These are phyloP conservation scores for Umimayanthus kanabou DNA, from an alignment of 92 coral and sea anemone species.

Conservation along the genomic window DNA sequence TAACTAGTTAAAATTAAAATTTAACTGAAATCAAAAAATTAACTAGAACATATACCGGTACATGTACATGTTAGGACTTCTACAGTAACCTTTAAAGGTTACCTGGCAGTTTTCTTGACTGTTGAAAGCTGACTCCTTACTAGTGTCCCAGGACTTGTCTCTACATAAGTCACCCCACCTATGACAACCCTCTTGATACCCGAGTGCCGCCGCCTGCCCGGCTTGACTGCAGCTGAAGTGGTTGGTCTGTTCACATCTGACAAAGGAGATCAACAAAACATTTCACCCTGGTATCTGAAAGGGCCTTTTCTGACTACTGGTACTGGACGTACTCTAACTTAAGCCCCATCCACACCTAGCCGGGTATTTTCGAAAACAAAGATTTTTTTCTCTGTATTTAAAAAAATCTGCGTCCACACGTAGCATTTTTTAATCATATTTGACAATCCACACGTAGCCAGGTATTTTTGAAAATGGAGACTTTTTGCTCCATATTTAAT, in stretches of 20 bases:
- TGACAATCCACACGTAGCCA: too few relatives aligned
- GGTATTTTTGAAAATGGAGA: too few relatives aligned
- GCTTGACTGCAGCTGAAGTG: background rate
- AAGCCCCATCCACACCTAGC: too few relatives aligned
- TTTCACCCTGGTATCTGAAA: background rate
- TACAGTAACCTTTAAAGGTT: background rate
- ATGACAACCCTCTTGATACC: conserved; percentile 46
- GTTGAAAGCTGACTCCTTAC: conserved; percentile 49
- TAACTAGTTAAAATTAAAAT: too few relatives aligned
- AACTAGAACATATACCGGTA: too few relatives aligned
- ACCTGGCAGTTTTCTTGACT: conserved; percentile 52
- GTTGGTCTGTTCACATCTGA: background rate
- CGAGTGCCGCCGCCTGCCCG: conserved; percentile 26
- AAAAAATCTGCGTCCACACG: too few relatives aligned
- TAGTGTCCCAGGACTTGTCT: conserved; percentile 53
- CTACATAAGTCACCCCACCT: conserved; percentile 53
- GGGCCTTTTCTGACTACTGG: background rate
- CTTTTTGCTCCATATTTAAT: too few relatives aligned
- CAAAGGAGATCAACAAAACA: background rate
- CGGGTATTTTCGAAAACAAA: too few relatives aligned
- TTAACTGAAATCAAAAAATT: too few relatives aligned
- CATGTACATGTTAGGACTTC: background rate
- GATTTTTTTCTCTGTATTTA: too few relatives aligned
- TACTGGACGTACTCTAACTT: too few relatives aligned
- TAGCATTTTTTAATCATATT: too few relatives aligned